Conservation (phyloP, 2,113 vertebrate species). For the Microtus pennsylvanicus region DNA sequence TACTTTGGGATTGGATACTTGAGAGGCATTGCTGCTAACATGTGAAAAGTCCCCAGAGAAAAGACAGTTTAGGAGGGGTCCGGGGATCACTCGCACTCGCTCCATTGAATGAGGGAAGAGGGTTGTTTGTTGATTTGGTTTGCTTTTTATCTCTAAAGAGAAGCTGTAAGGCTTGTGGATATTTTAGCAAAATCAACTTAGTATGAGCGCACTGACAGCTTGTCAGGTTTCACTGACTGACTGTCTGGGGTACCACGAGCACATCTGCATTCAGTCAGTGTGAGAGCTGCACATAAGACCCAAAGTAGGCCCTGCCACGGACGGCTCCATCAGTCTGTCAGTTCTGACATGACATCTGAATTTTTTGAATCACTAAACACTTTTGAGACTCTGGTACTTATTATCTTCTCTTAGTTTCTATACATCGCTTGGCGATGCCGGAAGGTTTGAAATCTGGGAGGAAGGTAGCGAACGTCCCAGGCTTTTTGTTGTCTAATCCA, state of each 20-base stretch:
- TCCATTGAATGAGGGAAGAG: slow-evolving; percentile 73
- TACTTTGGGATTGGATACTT: slow-evolving; percentile 62
- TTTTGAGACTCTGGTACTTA: slow-evolving; percentile 92
- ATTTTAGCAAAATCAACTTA: slow-evolving; percentile 90
- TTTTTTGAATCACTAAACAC: slow-evolving; percentile 94
- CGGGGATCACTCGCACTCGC: background rate
- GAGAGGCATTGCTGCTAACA: slow-evolving; percentile 71
- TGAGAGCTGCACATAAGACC: slow-evolving; percentile 93
- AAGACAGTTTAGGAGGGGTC: slow-evolving; percentile 55
- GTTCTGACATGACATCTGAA: slow-evolving; percentile 93
- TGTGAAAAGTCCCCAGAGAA: slow-evolving; percentile 80
- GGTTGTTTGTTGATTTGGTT: slow-evolving; percentile 50
- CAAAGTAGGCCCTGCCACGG: slow-evolving; percentile 91
- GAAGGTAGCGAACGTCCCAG: slow-evolving; percentile 89
- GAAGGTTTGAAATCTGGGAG: slow-evolving; percentile 92
- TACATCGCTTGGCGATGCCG: slow-evolving; percentile 85
- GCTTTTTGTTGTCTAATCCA: slow-evolving; percentile 92
- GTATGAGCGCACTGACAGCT: slow-evolving; percentile 92
- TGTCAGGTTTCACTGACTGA: slow-evolving; percentile 93
- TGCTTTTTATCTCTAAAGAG: slow-evolving; percentile 43
- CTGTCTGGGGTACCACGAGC: slow-evolving; percentile 92
- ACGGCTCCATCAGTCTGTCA: slow-evolving; percentile 92
- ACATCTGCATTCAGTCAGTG: slow-evolving; percentile 99
- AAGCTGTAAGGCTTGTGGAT: slow-evolving; percentile 86
- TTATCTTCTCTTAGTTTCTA: slow-evolving; percentile 91